Evolutionary conservation across 1,140 invertebrate species (phyloP).

Genomic region (Lamellibrachia luymesi): DNA sequence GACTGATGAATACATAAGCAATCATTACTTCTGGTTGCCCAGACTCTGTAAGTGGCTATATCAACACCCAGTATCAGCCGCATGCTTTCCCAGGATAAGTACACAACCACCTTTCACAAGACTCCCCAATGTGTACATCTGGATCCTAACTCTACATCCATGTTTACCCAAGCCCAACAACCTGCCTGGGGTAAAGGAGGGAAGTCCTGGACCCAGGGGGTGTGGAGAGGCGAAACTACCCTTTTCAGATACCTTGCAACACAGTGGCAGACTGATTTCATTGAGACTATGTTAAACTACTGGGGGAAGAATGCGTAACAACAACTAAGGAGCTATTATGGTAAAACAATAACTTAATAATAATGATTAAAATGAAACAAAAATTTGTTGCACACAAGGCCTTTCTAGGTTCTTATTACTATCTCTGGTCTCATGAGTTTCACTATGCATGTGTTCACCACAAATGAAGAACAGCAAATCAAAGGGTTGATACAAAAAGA

Average conservation of each 20-base stretch:
- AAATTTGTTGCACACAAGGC: too few species aligned
- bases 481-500: too few species aligned
- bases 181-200: not conserved
- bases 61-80: not conserved
- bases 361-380: conserved; percentile 7
- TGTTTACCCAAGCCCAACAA: not conserved
- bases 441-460: too few species aligned
- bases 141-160: not conserved
- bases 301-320: not conserved
- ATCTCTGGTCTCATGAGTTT: too few species aligned
- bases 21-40: not conserved
- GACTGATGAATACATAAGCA: not conserved
- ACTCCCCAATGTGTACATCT: not conserved
- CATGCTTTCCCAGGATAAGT: not conserved
- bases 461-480: too few species aligned
- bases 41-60: not conserved
- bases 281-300: not conserved
- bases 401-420: too few species aligned
- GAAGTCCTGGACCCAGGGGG: not conserved
- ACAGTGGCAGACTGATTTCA: not conserved
- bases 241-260: not conserved
- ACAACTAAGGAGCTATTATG: not conserved
- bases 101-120: not conserved
- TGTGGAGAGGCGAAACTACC: not conserved
- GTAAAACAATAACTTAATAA: not conserved